These are phyloP conservation scores for Cephus pulcher DNA, from an alignment of 2,888 invertebrate genomes.

Conservation along the genomic window DNA sequence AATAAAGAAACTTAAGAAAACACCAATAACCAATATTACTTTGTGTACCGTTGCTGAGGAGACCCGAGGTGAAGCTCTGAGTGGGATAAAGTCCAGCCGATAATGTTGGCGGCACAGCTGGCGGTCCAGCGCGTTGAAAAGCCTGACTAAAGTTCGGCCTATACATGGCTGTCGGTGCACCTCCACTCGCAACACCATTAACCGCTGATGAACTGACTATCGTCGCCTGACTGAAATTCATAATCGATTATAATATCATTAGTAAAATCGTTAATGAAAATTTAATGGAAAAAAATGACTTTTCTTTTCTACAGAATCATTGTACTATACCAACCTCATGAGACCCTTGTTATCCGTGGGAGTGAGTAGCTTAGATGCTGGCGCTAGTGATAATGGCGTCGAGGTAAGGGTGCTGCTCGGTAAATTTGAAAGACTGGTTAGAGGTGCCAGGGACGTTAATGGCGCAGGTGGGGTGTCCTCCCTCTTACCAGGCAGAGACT, in stretches of 20 bases:
- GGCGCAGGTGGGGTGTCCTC: slow-evolving; percentile 64
- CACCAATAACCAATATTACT: slow-evolving; percentile 62
- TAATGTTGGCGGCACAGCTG: slow-evolving; percentile 63
- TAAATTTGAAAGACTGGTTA: slow-evolving; percentile 64
- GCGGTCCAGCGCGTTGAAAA: slow-evolving; percentile 73
- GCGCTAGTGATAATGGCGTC: slow-evolving; percentile 61
- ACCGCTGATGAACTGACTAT: slow-evolving; percentile 69
- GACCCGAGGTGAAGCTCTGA: slow-evolving; percentile 64
- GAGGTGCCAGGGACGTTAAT: slow-evolving; percentile 60
- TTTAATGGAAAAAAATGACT: background rate
- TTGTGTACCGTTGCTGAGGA: slow-evolving; percentile 68
- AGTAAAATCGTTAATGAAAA: background rate
- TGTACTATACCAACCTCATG: slow-evolving; percentile 55
- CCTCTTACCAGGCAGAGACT: slow-evolving; percentile 61
- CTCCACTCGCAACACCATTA: slow-evolving; percentile 63
- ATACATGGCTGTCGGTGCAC: slow-evolving; percentile 76
- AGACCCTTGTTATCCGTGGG: slow-evolving; percentile 66
- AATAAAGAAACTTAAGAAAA: slow-evolving; percentile 33
- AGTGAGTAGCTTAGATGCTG: slow-evolving; percentile 61
- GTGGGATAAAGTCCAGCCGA: slow-evolving; percentile 68
- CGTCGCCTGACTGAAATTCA: slow-evolving; percentile 70
- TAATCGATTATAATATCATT: background rate
- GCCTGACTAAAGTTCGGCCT: slow-evolving; percentile 80
- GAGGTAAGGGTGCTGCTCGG: slow-evolving; percentile 61
- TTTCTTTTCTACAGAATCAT: background rate